Evolutionary conservation across 2,797 vertebrate species (phyloP).

Genomic region (Fistularia commersonii): DNA sequence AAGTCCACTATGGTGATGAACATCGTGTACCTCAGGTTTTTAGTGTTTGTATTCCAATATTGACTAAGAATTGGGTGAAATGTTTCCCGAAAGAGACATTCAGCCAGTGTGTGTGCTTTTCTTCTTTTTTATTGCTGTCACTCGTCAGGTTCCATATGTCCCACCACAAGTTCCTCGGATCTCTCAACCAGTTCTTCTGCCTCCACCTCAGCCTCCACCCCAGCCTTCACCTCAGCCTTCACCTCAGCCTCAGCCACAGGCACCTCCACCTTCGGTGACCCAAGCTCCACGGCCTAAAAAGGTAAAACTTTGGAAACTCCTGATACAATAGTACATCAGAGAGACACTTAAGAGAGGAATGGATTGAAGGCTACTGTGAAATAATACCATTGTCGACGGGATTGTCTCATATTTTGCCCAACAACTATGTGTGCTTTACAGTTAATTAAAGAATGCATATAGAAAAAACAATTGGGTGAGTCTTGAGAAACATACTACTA

Average conservation of each 20-base stretch:
- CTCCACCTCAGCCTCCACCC: slow-evolving; percentile 30
- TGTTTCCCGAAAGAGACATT: not conserved
- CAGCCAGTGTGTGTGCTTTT: not conserved
- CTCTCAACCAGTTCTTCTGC: slow-evolving; percentile 30
- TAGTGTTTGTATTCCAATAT: not conserved
- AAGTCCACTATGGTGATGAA: slow-evolving; percentile 57
- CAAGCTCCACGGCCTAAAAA: slow-evolving; percentile 27
- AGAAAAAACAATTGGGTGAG: too few species aligned
- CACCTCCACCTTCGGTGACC: slow-evolving; percentile 28
- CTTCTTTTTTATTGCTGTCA: not conserved
- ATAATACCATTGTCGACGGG: not conserved
- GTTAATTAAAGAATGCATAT: too few species aligned
- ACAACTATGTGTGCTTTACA: not conserved
- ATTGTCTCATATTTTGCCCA: not conserved
- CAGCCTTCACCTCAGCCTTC: slow-evolving; percentile 27
- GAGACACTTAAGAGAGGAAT: not conserved
- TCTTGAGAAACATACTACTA: too few species aligned
- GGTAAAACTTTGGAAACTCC: slow-evolving; percentile 28
- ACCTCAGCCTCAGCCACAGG: slow-evolving; percentile 15
- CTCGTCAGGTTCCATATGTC: slow-evolving; percentile 38
- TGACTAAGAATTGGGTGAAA: too few species aligned
- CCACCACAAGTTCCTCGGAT: slow-evolving; percentile 35
- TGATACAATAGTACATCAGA: not conserved
- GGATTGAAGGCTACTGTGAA: not conserved
- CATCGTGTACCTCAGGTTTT: slow-evolving; percentile 43